phyloP scores from a whole-genome alignment of 2,888 invertebrate species.

The Seira ritae region DNA sequence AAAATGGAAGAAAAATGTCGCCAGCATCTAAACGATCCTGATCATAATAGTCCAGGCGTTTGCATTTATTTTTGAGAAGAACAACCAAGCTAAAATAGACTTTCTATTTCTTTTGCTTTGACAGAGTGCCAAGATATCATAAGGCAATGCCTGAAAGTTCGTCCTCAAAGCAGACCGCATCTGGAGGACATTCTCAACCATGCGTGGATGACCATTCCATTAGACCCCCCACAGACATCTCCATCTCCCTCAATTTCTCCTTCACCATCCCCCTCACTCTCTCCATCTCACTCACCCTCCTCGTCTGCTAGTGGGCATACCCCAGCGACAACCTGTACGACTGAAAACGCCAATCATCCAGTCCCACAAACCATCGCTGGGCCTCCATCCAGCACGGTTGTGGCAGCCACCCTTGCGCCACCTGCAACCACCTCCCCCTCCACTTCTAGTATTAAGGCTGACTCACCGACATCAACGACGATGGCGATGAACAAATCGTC shows the following conservation, averaged over 20 bases:
- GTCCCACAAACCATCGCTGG: constrained; percentile 7
- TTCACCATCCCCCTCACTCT: constrained; percentile 71
- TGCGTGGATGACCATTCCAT: constrained; percentile 77
- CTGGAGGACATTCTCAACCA: constrained; percentile 78
- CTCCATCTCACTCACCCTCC: constrained; percentile 72
- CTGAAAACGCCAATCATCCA: constrained; percentile 45
- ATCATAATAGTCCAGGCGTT: constrained; percentile 4
- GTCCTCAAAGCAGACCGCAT: constrained; percentile 77
- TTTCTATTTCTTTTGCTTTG: constrained; percentile 68
- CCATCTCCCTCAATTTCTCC: constrained; percentile 70
- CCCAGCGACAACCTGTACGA: constrained; percentile 50
- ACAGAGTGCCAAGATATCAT: constrained; percentile 79
- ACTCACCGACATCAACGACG: not conserved
- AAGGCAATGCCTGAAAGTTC: constrained; percentile 77
- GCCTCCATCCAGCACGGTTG: constrained; percentile 5
- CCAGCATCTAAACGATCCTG: not conserved
- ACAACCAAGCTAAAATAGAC: not conserved
- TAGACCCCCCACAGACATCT: constrained; percentile 70
- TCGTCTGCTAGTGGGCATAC: constrained; percentile 68
- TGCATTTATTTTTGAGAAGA: not conserved
- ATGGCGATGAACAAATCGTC: constrained; percentile 2
- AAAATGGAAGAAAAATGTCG: too few species aligned
- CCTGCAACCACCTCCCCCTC: constrained; percentile 16
- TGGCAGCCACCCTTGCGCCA: constrained; percentile 27
- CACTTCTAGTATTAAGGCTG: constrained; percentile 44